These are phyloP conservation scores for Archocentrus centrarchus DNA, from an alignment of 2,113 vertebrate genomes.

Conservation along the genomic window DNA sequence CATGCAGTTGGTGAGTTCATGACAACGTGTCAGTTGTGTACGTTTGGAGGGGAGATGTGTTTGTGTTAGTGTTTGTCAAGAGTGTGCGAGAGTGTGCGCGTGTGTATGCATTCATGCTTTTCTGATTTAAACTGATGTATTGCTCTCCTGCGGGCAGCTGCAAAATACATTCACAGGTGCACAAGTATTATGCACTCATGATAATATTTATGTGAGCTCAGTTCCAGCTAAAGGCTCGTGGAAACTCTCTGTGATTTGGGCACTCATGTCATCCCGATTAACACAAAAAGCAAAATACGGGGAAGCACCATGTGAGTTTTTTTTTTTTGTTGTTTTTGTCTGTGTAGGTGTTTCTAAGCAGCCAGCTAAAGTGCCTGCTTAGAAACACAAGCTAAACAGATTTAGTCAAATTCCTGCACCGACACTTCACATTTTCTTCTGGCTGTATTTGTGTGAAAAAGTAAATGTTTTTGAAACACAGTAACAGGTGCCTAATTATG, in stretches of 20 bases:
- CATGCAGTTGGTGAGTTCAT: slow-evolving; percentile 66
- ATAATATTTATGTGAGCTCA: slow-evolving; percentile 58
- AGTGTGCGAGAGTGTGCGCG: neutral
- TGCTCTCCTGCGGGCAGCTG: slow-evolving; percentile 45
- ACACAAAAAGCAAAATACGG: slow-evolving; percentile 24
- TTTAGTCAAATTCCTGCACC: neutral
- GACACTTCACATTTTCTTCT: neutral
- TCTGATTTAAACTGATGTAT: slow-evolving; percentile 32
- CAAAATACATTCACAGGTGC: slow-evolving; percentile 53
- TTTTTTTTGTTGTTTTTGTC: slow-evolving; percentile 24
- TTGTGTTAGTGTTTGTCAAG: neutral
- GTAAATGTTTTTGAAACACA: slow-evolving; percentile 14
- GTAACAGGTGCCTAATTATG: slow-evolving; percentile 22
- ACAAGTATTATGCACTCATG: slow-evolving; percentile 30
- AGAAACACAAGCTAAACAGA: neutral
- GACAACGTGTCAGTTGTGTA: slow-evolving; percentile 68
- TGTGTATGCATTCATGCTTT: neutral
- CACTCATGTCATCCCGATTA: neutral
- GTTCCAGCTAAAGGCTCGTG: slow-evolving; percentile 18
- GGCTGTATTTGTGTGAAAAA: neutral
- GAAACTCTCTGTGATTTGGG: slow-evolving; percentile 35
- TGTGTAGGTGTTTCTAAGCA: slow-evolving; percentile 24
- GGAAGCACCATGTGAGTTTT: neutral
- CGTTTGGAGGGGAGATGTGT: slow-evolving; percentile 6
- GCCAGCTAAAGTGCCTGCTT: neutral